Evolutionary conservation across 2,888 invertebrate species (phyloP), one percentile per base, ranked within the genome.

Genomic region (Acrobasis repandana): DNA sequence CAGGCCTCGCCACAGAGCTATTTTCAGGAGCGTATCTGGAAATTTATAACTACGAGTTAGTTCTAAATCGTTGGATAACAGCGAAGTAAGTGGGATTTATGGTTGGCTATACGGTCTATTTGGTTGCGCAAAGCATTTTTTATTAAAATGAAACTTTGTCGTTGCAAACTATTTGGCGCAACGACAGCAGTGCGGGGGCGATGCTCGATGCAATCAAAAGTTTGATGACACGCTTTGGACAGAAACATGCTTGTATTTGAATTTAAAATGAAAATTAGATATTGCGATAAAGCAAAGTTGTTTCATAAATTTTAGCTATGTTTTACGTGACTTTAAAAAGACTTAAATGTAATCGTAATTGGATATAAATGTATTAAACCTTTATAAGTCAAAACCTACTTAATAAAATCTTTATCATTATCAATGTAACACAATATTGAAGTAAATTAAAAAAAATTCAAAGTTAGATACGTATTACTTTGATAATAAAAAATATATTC

Each of bases 31-130:
- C 82, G 83, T 83, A 85, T 83, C 83, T 79, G 82, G 79, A 87
- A 89, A 89, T 90, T 88, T 90, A 89, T 89, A 90, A 81, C 90
- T 82, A 77, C 73, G 83, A 82, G 85, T 87, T 87, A 88, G 85
- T 88, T 88, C 90, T 88, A 88, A 90, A 88, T 90, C 86, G 86
- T 79, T 84, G 86, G 85, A 83, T 83, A 81, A 80, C 76, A 70
- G 83, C 80, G 80, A 85, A 88, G 82, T 87, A 88, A 88, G 82
- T 86, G 76, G 82, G 79, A 89, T 88, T 89, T 88, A 90, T 88
- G 75, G 81, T 72, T 78, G 75, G 75, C 76, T 80, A 75, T 73
- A 77, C 76, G 83, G 75, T 82, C 82, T 85, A 86, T 85, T 85
- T 86, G 80, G 83, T 84, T 79, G 72, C 64, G 60, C 56, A 62